Base-by-base conservation (phyloP, 1,140 invertebrate genomes). In the Drosophila neocordata region DNA sequence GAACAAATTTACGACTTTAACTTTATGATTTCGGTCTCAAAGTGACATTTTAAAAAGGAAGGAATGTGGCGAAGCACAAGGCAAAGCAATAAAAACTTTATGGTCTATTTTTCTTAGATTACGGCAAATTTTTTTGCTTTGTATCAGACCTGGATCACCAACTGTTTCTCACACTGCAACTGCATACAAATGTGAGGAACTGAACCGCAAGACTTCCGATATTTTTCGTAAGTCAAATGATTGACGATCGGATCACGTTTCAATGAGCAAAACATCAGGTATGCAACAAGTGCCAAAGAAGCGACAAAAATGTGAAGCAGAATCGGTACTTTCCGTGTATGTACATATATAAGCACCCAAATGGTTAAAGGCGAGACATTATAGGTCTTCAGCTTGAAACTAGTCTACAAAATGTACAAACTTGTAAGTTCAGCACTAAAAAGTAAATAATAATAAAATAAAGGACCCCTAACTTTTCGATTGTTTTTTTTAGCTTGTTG, bases 401-500 rank as follows among this genome's bases (percentile, higher is more conserved):
- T 57, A 41, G 57, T 77, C 53, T 58, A 77, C 65, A 90, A 90
- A 64, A 91, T 91, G 89, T 91, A 64, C 75, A 89, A 90, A 80
- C 79, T 91, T 73, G 89, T 91, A 88, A 90, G 89, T 83, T 41
- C 6, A 41, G 9, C n/a, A 9, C 12, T 1, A 15, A 18, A 12
- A n/a, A 4, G 7, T 18, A 9, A 38, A 27, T 1, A 15, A 18
- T 9, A n/a, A 4, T 5, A 13, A 9, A 38, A 27, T n/a, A 52
- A 15, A 27, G 9, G 1, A 13, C 8, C 35, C 48, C 13, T 20
- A 1, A 7, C 65, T 53, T 4, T 5, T 31, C 13, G n/a, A n/a
- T n/a, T n/a, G n/a, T n/a, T 51, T 37, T 11, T 65, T 63, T 0
- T 61, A 87, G 83, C 41, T 88, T 58, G 65, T 88, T 57, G 60